Base-by-base conservation (phyloP, 92 coral and sea anemone genomes). In the Epizoanthus ramosus region DNA sequence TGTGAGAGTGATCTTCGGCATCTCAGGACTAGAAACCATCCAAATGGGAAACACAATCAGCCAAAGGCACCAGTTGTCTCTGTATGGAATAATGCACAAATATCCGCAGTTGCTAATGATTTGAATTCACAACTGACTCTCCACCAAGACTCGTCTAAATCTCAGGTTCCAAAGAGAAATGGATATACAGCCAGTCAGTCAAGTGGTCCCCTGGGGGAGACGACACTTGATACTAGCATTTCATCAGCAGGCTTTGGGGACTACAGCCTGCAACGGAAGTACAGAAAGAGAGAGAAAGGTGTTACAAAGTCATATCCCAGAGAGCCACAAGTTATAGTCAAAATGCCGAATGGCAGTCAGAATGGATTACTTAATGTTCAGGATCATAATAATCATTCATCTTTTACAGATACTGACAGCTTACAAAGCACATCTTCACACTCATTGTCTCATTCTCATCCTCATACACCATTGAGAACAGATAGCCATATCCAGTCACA, bases 401-500 rank as follows among this genome's bases (percentile, higher is more conserved):
- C 75, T 16, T 74, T 75, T 6, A 63, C 87, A 54, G 98, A 93
- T 81, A 86, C 89, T 54, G 98, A 93, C 76, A 93, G 98, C 76
- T 58, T 91, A 19, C 93, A 88, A 65, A 93, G 98, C 63, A 75
- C 92, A 8, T 93, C 98, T 3, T 93, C 98, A 1, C 87, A 92
- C 77, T 93, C 98, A 4, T 87, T 92, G 58, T 89, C 95, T 50
- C 91, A 93, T 35, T 87, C 92, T n/a, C 37, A 68, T 85, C 80
- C 95, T 41, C 79, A 82, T 16, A 72, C 71, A 57, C 22, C 73
- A 43, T 21, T 33, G 41, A 47, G 58, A 80, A 83, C 50, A 68
- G 65, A 56, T 25, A 85, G 68, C 19, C 71, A 77, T 52, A 33
- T n/a, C 28, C 79, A 43, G 23, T 74, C 81, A 16, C 84, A 83